Conservation (phyloP, 2,113 vertebrate genomes). For the Chaenocephalus aceratus region DNA sequence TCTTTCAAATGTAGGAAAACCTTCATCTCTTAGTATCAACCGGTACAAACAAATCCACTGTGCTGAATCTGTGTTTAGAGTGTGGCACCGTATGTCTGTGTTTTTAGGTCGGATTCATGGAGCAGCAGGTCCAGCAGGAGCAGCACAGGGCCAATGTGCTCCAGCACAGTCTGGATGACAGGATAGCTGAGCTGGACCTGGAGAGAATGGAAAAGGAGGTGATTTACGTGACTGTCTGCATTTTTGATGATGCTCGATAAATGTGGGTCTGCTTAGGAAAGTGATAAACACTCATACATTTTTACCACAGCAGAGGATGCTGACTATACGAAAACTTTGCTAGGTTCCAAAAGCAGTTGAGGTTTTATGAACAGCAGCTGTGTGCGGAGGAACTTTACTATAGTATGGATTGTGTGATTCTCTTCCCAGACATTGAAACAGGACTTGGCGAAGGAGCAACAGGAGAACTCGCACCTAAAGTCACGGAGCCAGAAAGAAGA, state of each 20-base stretch:
- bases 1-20: slow-evolving; percentile 68
- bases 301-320: slow-evolving; percentile 43
- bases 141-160: slow-evolving; percentile 81
- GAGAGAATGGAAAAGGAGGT: slow-evolving; percentile 85
- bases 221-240: slow-evolving; percentile 58
- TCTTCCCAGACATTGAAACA: slow-evolving; percentile 80
- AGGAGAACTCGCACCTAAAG: slow-evolving; percentile 70
- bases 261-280: slow-evolving; percentile 39
- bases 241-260: slow-evolving; percentile 60
- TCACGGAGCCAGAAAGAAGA: slow-evolving; percentile 64
- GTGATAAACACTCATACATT: slow-evolving; percentile 38
- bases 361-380: slow-evolving; percentile 47
- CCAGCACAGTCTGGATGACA: slow-evolving; percentile 86
- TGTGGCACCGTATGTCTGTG: slow-evolving; percentile 6
- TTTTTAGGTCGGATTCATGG: slow-evolving; percentile 65
- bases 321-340: slow-evolving; percentile 42
- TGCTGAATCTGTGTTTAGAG: background rate
- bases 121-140: slow-evolving; percentile 79
- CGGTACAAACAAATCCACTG: background rate
- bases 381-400: background rate
- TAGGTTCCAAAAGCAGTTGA: slow-evolving; percentile 18
- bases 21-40: background rate
- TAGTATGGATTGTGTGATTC: slow-evolving; percentile 38
- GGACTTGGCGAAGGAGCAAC: slow-evolving; percentile 73
- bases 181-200: slow-evolving; percentile 86